Conservation (phyloP, 2,113 vertebrate species). For the Calidris pugnax region DNA sequence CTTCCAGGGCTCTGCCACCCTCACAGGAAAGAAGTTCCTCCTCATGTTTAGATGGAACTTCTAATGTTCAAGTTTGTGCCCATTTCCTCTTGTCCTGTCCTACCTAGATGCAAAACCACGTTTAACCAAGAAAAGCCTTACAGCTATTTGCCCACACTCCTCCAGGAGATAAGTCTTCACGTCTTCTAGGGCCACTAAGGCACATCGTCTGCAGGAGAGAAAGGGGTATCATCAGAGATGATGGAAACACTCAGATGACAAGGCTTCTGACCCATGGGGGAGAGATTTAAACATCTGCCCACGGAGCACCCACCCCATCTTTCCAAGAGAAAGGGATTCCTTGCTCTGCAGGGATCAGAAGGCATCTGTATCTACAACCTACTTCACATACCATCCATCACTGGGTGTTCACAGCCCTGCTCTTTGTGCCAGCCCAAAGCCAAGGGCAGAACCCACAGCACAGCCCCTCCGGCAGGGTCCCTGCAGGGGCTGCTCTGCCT, state of each 20-base stretch:
- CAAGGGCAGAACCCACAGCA: fast-evolving
- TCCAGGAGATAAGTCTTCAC: conserved; percentile 88
- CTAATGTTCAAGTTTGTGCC: too few species aligned
- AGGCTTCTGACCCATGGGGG: background rate
- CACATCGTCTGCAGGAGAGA: conserved; percentile 84
- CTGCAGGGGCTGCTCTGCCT: background rate
- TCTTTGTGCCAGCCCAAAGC: background rate
- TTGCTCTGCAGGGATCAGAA: background rate
- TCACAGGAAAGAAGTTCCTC: too few species aligned
- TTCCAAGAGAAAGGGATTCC: background rate
- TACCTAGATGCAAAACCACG: background rate
- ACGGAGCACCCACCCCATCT: fast-evolving
- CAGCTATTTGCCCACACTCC: conserved; percentile 93
- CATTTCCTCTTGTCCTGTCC: background rate
- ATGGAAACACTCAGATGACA: background rate
- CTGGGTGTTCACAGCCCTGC: fast-evolving
- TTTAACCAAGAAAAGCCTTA: conserved; percentile 68
- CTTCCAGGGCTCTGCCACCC: too few species aligned
- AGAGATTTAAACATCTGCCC: background rate
- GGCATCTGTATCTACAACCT: background rate
- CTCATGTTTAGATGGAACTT: too few species aligned
- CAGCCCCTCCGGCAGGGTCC: background rate
- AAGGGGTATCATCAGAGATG: background rate
- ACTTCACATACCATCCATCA: fast-evolving
- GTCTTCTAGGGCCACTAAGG: conserved; percentile 90